Evolutionary conservation across 2,797 vertebrate genomes (phyloP).

Genomic region (Schizopygopsis pylzovi): DNA sequence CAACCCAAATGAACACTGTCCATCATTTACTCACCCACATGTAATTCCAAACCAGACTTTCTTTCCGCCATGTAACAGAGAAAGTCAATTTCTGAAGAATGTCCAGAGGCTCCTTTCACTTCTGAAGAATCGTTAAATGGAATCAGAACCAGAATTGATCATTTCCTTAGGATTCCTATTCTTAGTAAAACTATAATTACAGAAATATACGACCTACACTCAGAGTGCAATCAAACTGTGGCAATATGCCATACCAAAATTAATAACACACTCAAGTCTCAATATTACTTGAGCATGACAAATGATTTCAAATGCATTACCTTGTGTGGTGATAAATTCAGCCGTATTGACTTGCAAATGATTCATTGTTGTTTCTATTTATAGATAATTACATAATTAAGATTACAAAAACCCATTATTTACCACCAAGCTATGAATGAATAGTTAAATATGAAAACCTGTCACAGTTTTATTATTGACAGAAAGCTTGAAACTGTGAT

Average conservation of each 20-base stretch:
- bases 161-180: background rate
- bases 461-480: background rate
- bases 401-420: constrained; percentile 53
- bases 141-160: background rate
- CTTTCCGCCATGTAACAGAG: background rate
- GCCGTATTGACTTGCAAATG: constrained; percentile 59
- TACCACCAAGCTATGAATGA: constrained; percentile 29
- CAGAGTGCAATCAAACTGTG: constrained; percentile 48
- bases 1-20: background rate
- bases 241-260: constrained; percentile 58
- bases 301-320: constrained; percentile 60
- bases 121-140: background rate
- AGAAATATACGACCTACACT: constrained; percentile 44
- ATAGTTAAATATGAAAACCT: background rate
- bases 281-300: constrained; percentile 62
- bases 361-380: constrained; percentile 60
- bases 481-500: background rate
- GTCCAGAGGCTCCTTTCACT: constrained; percentile 10
- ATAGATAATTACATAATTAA: constrained; percentile 64
- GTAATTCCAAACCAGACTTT: background rate
- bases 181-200: constrained; percentile 19
- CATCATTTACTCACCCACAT: constrained; percentile 1
- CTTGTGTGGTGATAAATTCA: constrained; percentile 62
- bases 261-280: constrained; percentile 67
- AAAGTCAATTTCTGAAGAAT: background rate